phyloP scores from a whole-genome alignment of 2,888 invertebrate genomes.

The Theodoxus fluviatilis region DNA sequence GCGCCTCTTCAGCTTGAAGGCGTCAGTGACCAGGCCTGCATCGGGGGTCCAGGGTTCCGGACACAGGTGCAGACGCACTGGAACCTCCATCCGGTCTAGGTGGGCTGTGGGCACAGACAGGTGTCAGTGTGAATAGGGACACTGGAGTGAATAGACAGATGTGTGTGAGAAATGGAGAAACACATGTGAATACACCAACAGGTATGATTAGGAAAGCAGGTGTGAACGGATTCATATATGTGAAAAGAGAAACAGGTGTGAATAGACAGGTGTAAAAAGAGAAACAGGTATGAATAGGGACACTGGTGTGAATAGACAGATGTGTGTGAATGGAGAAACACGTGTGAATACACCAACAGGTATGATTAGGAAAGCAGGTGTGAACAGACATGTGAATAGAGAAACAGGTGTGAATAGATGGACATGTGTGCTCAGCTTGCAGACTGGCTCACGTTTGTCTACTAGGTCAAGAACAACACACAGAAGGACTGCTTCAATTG shows the following conservation, averaged over 20 bases:
- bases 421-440: too few relatives aligned
- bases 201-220: background rate
- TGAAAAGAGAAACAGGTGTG: too few relatives aligned
- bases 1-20: constrained; percentile 96
- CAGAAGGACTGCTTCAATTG: too few relatives aligned
- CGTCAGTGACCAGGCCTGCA: constrained; percentile 95
- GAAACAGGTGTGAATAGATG: too few relatives aligned
- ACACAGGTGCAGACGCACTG: constrained; percentile 85
- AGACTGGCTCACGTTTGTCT: too few relatives aligned
- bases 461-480: too few relatives aligned
- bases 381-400: background rate
- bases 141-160: too few relatives aligned
- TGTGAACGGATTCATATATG: background rate
- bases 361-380: background rate
- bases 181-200: background rate
- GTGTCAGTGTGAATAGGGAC: too few relatives aligned
- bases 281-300: too few relatives aligned
- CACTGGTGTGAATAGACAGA: too few relatives aligned
- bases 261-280: constrained; percentile 27
- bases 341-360: background rate
- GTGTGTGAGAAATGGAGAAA: too few relatives aligned
- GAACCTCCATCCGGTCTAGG: constrained; percentile 90
- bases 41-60: constrained; percentile 97
- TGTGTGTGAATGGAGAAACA: too few relatives aligned
- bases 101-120: constrained; percentile 75